Base-by-base conservation (phyloP, 2,888 invertebrate genomes). In the Heliconius aoede region DNA sequence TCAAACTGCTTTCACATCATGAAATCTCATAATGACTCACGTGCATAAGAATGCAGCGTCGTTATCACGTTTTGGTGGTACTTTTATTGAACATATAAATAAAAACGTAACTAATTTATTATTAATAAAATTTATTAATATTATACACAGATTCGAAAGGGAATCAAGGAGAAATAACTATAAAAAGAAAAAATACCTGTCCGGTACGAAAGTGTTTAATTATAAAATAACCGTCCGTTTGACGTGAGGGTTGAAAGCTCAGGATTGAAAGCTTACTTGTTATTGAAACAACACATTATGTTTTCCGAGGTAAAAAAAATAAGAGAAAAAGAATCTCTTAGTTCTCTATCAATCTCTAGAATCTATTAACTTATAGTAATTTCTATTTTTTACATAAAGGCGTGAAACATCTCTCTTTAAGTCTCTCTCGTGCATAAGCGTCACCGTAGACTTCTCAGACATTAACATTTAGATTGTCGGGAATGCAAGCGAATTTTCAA, bases 381-480 rank as follows among this genome's bases (percentile, higher is more conserved):
- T 65, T 62, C 7, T 36, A 51, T 72, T 72, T 60, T 72, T 32
- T 4, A 64, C 51, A 77, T 46, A 69, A 28, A 76, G 30, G 58
- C 55, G 62, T 72, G 51, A 51, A 55, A 30, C 46, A 82, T 85
- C 84, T 84, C 80, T 84, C 85, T 84, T 84, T 78, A 80, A 79
- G 80, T 77, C 82, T 83, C 81, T 77, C 82, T 83, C 81, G 82
- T 81, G 81, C 82, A 82, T 61, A 26, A 65, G 60, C 71, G 65
- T 84, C 82, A 82, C 72, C 68, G 77, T 82, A 79, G 77, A 78
- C 77, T 79, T 69, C 69, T 71, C 72, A 76, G 78, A 73, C 79
- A 82, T 83, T 82, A 81, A 80, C 82, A 83, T 81, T 81, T 82
- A 83, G 80, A 82, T 83, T 81, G 82, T 82, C 79, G 64, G 76